These are phyloP conservation scores for Hirudo medicinalis DNA, from an alignment of 1,140 invertebrate species.

Conservation along the genomic window DNA sequence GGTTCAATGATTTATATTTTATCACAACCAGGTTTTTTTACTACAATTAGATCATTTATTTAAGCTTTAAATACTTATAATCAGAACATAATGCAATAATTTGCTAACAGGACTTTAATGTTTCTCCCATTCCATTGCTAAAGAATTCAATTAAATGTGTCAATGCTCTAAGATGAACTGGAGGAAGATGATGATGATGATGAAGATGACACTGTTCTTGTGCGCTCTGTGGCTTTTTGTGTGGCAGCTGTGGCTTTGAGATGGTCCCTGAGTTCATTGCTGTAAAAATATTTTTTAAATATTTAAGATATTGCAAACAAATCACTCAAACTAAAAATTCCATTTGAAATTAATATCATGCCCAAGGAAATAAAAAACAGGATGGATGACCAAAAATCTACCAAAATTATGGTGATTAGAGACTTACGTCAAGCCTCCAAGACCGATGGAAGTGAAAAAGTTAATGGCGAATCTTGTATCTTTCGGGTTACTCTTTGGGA, in stretches of 20 bases:
- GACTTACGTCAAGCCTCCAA: constrained; percentile 74
- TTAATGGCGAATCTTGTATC: constrained; percentile 97
- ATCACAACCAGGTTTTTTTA: no score
- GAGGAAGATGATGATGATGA: no score
- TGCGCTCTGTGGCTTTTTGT: no score
- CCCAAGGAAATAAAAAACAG: constrained; percentile 8
- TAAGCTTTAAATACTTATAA: no score
- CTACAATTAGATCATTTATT: no score
- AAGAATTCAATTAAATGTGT: no score
- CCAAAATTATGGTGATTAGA: neutral
- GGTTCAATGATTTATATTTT: no score
- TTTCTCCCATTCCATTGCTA: no score
- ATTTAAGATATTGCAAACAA: neutral
- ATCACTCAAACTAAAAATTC: neutral
- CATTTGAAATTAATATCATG: constrained; percentile 5
- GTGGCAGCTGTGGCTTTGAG: constrained; percentile 57
- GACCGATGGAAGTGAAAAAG: constrained; percentile 94
- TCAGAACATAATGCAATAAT: no score
- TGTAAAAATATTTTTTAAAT: constrained; percentile 28
- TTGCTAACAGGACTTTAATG: no score
- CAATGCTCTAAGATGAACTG: no score
- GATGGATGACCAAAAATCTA: neutral
- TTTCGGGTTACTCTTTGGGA: constrained; percentile 86
- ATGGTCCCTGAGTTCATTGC: constrained; percentile 76
- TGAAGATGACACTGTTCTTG: no score